These are phyloP conservation scores for Apistogramma diplotaenia DNA, from an alignment of 2,113 vertebrate genomes.

Conservation along the genomic window DNA sequence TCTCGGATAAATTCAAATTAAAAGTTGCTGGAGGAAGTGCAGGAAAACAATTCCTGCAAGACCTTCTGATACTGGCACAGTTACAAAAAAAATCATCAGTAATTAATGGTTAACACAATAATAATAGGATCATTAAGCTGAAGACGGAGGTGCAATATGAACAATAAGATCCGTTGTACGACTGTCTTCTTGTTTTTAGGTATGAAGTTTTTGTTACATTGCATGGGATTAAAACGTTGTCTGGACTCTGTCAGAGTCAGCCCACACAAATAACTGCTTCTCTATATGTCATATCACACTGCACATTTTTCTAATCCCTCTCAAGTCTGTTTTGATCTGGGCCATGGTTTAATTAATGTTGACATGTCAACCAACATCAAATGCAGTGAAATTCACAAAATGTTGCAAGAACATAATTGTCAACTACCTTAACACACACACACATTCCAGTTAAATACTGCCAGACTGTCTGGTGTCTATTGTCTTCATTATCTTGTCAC, in stretches of 20 bases:
- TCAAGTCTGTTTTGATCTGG: conserved; percentile 27
- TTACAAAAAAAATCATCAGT: neutral
- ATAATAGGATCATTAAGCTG: conserved; percentile 29
- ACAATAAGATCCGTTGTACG: conserved; percentile 19
- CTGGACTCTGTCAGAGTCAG: conserved; percentile 11
- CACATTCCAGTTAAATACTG: conserved; percentile 8
- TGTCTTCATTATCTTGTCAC: conserved; percentile 64
- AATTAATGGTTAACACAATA: neutral
- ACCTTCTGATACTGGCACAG: neutral
- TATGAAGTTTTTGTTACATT: conserved; percentile 7
- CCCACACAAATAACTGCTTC: conserved; percentile 33
- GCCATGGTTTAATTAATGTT: conserved; percentile 46
- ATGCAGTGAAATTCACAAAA: neutral
- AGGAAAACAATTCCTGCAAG: neutral
- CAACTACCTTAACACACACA: neutral
- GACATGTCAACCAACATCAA: neutral
- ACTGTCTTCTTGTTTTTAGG: conserved; percentile 2
- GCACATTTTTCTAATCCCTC: conserved; percentile 28
- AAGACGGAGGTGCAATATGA: neutral
- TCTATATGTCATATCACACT: neutral
- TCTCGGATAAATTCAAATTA: neutral
- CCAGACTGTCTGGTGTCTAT: conserved; percentile 26
- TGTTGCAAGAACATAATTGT: conserved; percentile 4
- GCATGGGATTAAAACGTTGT: conserved; percentile 25
- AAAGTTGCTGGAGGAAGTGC: neutral